These are phyloP conservation scores for Equus przewalskii DNA, from an alignment of 2,113 vertebrate species.

Conservation along the genomic window DNA sequence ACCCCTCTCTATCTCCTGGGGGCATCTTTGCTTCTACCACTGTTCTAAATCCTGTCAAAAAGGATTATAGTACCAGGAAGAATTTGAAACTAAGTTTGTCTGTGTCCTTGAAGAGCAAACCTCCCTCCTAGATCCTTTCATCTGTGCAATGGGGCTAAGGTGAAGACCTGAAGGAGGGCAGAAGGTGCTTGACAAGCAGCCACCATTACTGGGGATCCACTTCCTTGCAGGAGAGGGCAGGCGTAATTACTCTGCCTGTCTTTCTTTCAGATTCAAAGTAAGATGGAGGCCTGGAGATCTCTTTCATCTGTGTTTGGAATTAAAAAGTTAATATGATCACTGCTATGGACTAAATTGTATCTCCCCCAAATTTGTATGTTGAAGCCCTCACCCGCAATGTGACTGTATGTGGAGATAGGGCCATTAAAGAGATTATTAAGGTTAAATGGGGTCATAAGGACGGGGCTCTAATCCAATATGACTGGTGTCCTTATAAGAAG, in stretches of 20 bases:
- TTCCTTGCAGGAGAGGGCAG: neutral
- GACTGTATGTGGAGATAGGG: neutral
- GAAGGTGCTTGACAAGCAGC: neutral
- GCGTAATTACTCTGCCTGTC: neutral
- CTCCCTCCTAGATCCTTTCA: neutral
- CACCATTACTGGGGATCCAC: neutral
- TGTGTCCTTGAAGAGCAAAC: neutral
- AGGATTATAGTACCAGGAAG: neutral
- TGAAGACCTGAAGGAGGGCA: neutral
- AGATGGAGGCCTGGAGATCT: neutral
- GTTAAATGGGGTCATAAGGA: neutral
- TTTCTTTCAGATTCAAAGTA: neutral
- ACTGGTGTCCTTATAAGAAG: neutral
- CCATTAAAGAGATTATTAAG: neutral
- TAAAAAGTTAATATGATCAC: neutral
- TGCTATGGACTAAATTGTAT: neutral
- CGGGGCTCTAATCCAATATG: neutral
- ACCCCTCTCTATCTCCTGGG: neutral
- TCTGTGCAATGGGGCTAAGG: neutral
- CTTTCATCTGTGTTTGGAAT: conserved; percentile 34
- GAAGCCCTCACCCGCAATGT: neutral
- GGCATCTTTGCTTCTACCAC: neutral
- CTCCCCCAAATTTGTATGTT: neutral
- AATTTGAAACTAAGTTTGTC: neutral
- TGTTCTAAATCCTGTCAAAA: neutral